These are phyloP conservation scores for Poecilia gillii DNA, from an alignment of 2,797 vertebrate species.

Conservation along the genomic window DNA sequence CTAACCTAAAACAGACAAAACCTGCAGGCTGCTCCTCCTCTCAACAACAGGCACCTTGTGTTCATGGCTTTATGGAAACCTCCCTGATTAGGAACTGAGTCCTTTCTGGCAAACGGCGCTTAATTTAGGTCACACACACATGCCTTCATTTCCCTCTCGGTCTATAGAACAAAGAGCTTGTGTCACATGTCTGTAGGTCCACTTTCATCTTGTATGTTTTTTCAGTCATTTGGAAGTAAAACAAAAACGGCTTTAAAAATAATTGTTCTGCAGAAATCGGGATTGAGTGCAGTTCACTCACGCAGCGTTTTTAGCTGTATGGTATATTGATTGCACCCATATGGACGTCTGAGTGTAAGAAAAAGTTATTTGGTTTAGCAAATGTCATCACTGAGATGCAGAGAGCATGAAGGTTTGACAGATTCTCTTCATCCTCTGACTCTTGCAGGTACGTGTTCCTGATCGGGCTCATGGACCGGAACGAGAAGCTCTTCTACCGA, in stretches of 20 bases:
- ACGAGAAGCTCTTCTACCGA: slow-evolving; percentile 97
- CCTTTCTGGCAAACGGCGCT: slow-evolving; percentile 45
- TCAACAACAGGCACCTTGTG: slow-evolving; percentile 77
- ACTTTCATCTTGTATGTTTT: slow-evolving; percentile 51
- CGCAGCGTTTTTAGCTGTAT: neutral
- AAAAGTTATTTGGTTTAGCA: slow-evolving; percentile 18
- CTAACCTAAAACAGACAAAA: slow-evolving; percentile 52
- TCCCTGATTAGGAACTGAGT: slow-evolving; percentile 67
- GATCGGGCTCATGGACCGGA: slow-evolving; percentile 96
- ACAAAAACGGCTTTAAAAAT: slow-evolving; percentile 29
- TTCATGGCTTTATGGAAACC: slow-evolving; percentile 68
- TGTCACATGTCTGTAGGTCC: slow-evolving; percentile 43
- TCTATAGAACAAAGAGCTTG: slow-evolving; percentile 58
- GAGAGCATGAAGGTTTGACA: slow-evolving; percentile 52
- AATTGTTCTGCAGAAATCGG: slow-evolving; percentile 30
- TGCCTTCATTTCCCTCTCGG: slow-evolving; percentile 44
- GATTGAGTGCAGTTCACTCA: neutral
- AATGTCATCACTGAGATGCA: slow-evolving; percentile 17
- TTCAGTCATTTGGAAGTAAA: slow-evolving; percentile 53
- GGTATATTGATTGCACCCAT: neutral
- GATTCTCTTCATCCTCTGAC: slow-evolving; percentile 18
- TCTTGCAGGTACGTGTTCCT: slow-evolving; percentile 91
- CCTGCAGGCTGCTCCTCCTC: slow-evolving; percentile 45
- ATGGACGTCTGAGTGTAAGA: neutral
- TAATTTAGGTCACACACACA: slow-evolving; percentile 67